phyloP scores from a whole-genome alignment of 30 jellyfish, hydroid and myxozoan species.

The Haliclystus octoradiatus region DNA sequence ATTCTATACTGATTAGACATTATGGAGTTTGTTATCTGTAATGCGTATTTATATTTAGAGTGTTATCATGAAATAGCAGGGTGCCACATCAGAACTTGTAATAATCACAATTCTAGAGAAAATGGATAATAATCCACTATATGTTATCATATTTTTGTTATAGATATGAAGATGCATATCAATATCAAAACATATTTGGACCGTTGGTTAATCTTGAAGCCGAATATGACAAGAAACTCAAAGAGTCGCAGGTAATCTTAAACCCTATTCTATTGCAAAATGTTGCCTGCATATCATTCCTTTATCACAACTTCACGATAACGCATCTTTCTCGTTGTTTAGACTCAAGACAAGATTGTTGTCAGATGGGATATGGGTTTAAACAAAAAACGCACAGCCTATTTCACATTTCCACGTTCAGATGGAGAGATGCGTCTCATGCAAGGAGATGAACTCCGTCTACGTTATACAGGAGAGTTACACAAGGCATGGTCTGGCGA shows the following conservation, averaged over 20 bases:
- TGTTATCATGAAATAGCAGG: no score
- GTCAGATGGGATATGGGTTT: constrained; percentile 97
- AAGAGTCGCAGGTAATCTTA: constrained; percentile 79
- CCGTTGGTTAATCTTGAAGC: constrained; percentile 97
- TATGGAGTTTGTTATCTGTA: no score
- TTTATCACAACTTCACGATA: background rate
- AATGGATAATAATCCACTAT: no score
- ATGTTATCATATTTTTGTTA: background rate
- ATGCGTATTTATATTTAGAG: no score
- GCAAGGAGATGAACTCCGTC: constrained; percentile 98
- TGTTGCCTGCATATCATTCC: background rate
- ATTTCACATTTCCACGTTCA: constrained; percentile 84
- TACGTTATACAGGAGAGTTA: constrained; percentile 92
- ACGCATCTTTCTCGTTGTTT: background rate
- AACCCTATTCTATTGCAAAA: constrained; percentile 1
- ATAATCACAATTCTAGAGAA: no score
- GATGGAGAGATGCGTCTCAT: constrained; percentile 97
- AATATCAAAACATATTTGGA: constrained; percentile 87
- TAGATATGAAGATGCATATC: constrained; percentile 96
- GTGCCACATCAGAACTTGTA: no score
- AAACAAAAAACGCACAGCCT: constrained; percentile 94
- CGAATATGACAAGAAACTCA: constrained; percentile 90
- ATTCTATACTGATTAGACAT: no score
- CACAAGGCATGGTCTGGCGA: constrained; percentile 98
- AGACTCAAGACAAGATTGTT: constrained; percentile 93